A percentile compares a stretch with the other conserved stretches of the same genome.
These are phyloP conservation scores for Spodoptera litura DNA, from an alignment of 1,140 invertebrate genomes.

Conservation along the genomic window DNA sequence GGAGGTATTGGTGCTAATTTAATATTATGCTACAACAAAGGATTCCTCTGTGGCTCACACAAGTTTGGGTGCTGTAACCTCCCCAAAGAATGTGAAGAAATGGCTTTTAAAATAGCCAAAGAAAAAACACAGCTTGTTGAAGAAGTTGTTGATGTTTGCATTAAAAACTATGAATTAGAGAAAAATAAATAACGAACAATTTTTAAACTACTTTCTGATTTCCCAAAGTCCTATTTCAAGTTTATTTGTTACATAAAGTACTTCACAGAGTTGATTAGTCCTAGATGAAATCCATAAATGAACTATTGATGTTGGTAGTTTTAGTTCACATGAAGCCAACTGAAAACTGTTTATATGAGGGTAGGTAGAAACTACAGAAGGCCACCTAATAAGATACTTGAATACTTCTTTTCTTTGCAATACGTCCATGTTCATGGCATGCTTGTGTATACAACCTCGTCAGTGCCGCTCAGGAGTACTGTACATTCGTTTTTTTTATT, in stretches of 20 bases:
- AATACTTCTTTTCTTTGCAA: too few species aligned
- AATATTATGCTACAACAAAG: conserved; percentile 75
- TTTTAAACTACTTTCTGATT: background rate
- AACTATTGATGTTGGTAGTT: too few species aligned
- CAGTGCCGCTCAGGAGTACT: too few species aligned
- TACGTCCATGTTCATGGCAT: too few species aligned
- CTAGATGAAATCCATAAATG: too few species aligned
- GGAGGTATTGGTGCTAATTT: conserved; percentile 76
- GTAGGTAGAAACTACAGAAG: too few species aligned
- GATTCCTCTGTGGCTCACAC: conserved; percentile 70
- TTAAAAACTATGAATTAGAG: conserved; percentile 61
- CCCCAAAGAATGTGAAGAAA: conserved; percentile 68
- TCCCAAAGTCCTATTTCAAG: background rate
- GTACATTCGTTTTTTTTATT: too few species aligned
- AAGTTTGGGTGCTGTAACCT: conserved; percentile 78
- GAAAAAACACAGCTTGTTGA: conserved; percentile 69
- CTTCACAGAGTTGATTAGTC: too few species aligned
- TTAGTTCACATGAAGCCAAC: too few species aligned
- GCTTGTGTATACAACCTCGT: too few species aligned
- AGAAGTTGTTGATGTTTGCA: conserved; percentile 73
- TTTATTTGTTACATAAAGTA: background rate
- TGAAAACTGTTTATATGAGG: too few species aligned
- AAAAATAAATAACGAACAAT: conserved; percentile 48
- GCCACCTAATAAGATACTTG: too few species aligned
- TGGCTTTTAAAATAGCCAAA: conserved; percentile 72